These are phyloP conservation scores for Napeogenes inachia DNA, from an alignment of 2,888 invertebrate species.

Conservation along the genomic window DNA sequence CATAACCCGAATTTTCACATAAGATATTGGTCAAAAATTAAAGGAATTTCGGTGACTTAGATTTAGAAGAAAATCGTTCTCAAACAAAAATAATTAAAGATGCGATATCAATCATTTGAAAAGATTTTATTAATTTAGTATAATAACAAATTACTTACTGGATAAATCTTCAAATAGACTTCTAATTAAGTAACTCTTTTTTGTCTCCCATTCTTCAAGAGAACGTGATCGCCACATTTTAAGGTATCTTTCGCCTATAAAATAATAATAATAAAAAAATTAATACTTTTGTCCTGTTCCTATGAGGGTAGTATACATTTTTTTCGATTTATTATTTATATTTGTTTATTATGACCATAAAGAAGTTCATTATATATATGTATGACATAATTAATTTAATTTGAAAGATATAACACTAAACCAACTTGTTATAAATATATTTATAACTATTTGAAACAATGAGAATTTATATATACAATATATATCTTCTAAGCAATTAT, in stretches of 20 bases:
- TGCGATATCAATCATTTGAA: not conserved
- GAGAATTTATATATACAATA: not conserved
- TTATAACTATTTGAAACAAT: not conserved
- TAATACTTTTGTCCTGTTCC: too few relatives aligned
- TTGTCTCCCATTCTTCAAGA: slow-evolving; percentile 21
- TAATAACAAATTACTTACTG: slow-evolving; percentile 11
- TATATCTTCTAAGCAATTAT: slow-evolving; percentile 35
- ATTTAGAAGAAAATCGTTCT: too few relatives aligned
- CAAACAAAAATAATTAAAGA: too few relatives aligned
- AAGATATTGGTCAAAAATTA: not conserved
- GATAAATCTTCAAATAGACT: slow-evolving; percentile 23
- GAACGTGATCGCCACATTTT: slow-evolving; percentile 14
- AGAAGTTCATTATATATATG: too few relatives aligned
- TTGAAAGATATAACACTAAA: too few relatives aligned
- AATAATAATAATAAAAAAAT: too few relatives aligned
- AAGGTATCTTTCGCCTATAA: not conserved
- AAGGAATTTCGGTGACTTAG: too few relatives aligned
- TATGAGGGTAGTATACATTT: too few relatives aligned
- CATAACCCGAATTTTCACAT: not conserved
- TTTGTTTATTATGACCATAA: too few relatives aligned
- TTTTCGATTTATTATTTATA: too few relatives aligned
- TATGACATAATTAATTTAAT: too few relatives aligned
- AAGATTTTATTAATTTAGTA: not conserved
- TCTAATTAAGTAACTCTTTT: slow-evolving; percentile 18
- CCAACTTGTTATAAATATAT: not conserved